These are phyloP conservation scores for Synanthedon formicaeformis DNA, from an alignment of 2,888 invertebrate genomes.

Conservation along the genomic window DNA sequence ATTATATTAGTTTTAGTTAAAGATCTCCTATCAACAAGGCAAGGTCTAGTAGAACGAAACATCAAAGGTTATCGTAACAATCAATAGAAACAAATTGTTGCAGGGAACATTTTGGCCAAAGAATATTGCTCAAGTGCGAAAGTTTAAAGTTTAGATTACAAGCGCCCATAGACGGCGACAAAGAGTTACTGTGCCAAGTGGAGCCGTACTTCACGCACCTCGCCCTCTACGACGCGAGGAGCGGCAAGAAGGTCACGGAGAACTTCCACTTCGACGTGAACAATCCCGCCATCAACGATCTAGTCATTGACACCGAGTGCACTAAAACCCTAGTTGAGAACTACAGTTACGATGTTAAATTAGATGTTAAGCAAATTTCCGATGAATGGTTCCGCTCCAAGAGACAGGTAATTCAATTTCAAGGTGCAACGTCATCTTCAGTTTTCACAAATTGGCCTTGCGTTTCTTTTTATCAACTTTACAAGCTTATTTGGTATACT, in stretches of 20 bases:
- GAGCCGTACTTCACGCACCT: conserved; percentile 95
- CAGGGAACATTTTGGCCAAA: conserved; percentile 88
- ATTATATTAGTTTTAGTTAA: no score
- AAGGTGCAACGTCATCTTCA: no score
- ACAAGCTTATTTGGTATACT: no score
- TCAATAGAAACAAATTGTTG: conserved; percentile 13
- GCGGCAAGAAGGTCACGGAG: conserved; percentile 89
- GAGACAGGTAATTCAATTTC: conserved; percentile 59
- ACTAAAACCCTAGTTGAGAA: conserved; percentile 63
- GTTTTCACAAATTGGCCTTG: no score
- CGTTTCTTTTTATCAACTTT: no score
- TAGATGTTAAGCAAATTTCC: conserved; percentile 78
- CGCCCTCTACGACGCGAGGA: conserved; percentile 90
- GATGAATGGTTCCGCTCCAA: conserved; percentile 80
- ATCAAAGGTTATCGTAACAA: background rate
- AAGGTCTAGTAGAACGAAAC: background rate
- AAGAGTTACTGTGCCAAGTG: conserved; percentile 82
- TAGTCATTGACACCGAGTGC: conserved; percentile 60
- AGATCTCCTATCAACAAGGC: no score
- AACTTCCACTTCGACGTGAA: conserved; percentile 93
- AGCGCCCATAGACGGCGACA: conserved; percentile 81
- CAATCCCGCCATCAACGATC: conserved; percentile 75
- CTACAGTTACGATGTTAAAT: conserved; percentile 67
- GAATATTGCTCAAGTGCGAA: conserved; percentile 86
- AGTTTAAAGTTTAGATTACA: conserved; percentile 87